phyloP scores from a whole-genome alignment of 2,797 vertebrate genomes.

The Potorous gilbertii region DNA sequence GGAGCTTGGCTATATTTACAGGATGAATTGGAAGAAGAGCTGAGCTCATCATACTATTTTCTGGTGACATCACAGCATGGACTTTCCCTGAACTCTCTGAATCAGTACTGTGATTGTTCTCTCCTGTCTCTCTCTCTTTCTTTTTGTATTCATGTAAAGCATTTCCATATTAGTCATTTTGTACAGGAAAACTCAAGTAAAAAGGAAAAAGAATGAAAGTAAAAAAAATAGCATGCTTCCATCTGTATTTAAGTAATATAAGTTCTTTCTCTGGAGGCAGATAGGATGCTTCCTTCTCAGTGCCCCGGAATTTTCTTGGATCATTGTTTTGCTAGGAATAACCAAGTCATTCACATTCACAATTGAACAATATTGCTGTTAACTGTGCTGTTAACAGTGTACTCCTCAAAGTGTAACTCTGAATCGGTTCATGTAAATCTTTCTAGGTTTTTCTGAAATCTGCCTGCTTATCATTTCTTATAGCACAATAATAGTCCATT shows the following conservation, averaged over 20 bases:
- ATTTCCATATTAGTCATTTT: neutral
- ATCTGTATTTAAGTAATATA: too few relatives aligned
- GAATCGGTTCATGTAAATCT: neutral
- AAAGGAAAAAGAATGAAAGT: neutral
- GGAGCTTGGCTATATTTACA: slow-evolving; percentile 38
- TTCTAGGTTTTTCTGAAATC: neutral
- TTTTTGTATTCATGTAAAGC: neutral
- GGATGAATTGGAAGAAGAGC: neutral
- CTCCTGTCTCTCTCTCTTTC: too few relatives aligned
- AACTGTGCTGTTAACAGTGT: too few relatives aligned
- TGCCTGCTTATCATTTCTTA: neutral
- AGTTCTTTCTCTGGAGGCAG: neutral
- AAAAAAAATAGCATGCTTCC: neutral
- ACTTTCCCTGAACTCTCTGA: slow-evolving; percentile 74
- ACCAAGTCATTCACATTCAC: neutral
- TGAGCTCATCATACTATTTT: slow-evolving; percentile 54
- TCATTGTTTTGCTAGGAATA: neutral
- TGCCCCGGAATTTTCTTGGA: neutral
- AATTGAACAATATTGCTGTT: neutral
- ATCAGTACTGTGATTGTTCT: slow-evolving; percentile 67
- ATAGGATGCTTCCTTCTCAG: neutral
- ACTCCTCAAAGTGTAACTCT: too few relatives aligned
- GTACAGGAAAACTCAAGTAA: neutral
- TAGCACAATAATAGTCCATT: neutral
- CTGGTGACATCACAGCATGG: neutral